A percentile compares a stretch with the other conserved stretches of the same genome.
phyloP scores from a whole-genome alignment of 2,888 invertebrate genomes.

The Microctonus hyperodae region DNA sequence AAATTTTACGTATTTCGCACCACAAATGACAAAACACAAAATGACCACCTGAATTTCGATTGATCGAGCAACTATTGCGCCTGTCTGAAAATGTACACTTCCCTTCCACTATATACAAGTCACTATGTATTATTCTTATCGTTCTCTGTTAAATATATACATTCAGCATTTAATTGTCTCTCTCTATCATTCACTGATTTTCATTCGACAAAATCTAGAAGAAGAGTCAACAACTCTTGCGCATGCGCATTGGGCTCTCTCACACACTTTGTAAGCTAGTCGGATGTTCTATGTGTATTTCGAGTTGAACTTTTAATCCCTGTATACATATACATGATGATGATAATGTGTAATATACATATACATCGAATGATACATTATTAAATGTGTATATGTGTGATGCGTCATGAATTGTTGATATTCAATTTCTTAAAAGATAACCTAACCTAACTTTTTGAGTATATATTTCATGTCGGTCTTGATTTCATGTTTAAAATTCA shows the following conservation, averaged over 20 bases:
- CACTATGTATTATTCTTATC: neutral
- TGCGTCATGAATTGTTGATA: neutral
- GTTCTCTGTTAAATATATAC: too few species aligned
- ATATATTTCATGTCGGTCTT: neutral
- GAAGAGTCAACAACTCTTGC: neutral
- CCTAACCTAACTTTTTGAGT: neutral
- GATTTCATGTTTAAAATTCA: neutral
- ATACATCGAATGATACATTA: neutral
- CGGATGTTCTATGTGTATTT: too few species aligned
- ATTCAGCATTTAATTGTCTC: too few species aligned
- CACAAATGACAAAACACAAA: slow-evolving; percentile 21
- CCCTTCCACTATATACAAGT: neutral
- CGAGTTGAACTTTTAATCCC: too few species aligned
- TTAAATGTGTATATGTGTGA: neutral
- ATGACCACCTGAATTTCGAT: slow-evolving; percentile 39
- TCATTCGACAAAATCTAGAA: slow-evolving; percentile 3
- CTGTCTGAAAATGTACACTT: slow-evolving; percentile 8
- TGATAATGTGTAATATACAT: neutral
- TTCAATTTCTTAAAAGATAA: neutral
- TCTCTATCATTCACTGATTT: neutral
- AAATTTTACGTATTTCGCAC: neutral
- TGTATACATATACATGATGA: too few species aligned
- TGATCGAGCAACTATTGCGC: slow-evolving; percentile 40
- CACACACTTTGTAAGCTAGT: too few species aligned
- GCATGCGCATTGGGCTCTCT: slow-evolving; percentile 2